Evolutionary conservation across 1,140 invertebrate genomes (phyloP), one percentile per base, ranked within the genome.

Genomic region (Drosophila busckii): DNA sequence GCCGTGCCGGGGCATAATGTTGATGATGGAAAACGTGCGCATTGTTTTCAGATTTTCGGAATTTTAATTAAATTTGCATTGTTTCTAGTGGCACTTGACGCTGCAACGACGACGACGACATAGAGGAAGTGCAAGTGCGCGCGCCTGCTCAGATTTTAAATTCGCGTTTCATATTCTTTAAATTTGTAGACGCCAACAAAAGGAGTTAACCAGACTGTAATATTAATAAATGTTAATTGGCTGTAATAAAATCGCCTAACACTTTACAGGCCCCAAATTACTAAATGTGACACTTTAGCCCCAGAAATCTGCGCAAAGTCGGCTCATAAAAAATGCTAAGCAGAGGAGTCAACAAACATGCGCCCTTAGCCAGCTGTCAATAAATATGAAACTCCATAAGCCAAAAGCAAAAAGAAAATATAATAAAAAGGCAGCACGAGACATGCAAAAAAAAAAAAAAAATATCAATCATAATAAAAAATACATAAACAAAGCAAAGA

Each of bases 41-140:
- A 68, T 71, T 64, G 64, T 71, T 69, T 71, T 71, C 60, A 54
- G 64, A 70, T 68, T 71, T 71, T 71, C 60, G 60, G 65, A 71
- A 71, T 69, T 71, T 71, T 71, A 71, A 71, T 71, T 71, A 71
- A 71, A 71, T 68, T 71, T 68, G 65, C 65, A 71, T 71, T 71
- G 65, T 68, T 68, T 68, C 61, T 49, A 68, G 60, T 68, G 64
- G 60, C 64, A 68, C 64, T 68, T 53, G 64, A 48, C 46, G 63
- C 55, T 52, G 62, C 41, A 23, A 38, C 41, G 20, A 48, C 22
- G 41, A 13, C 38, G 23, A 23, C 12, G n/a, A 7, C 25, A n/a
- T 12, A 9, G 17, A 10, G 17, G 28, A 37, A 45, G 12, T 25
- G 31, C 20, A 17, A 23, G n/a, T n/a, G n/a, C n/a, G n/a, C 22